Evolutionary conservation across 2,797 vertebrate species (phyloP), one percentile per base, ranked within the genome.

Genomic region (Diceros bicornis): DNA sequence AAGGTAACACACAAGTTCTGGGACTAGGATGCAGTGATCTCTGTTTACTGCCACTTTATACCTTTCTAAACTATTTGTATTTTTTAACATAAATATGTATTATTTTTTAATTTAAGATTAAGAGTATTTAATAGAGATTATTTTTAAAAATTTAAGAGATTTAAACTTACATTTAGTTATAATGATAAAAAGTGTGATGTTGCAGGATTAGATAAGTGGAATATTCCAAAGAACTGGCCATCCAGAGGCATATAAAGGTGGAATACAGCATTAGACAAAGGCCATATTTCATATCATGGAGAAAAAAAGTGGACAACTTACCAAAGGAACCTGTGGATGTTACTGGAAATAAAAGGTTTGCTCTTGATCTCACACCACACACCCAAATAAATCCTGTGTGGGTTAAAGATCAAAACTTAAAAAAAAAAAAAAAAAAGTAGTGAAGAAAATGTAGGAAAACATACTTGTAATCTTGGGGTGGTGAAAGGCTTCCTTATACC

Each of bases 361-460:
- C 37, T 27, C 37, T 96, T 95, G 64, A 91, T 47, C 47, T 94
- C 74, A 86, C 10, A 81, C 23, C 12, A 59, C 14, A 71, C 8
- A 68, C 5, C 59, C 7, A 57, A 50, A 41, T 25, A 93, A 71
- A 82, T 52, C 7, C 10, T 34, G 62, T 3, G 4, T 50, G 27
- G 21, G 11, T 82, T 84, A 95, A 93, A 66, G 11, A 64, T 71
- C 7, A 74, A 95, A 89, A 91, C 34, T 64, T 62, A n/a, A n/a
- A n/a, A n/a, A n/a, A n/a, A 7, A 69, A 75, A 78, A 83, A 74
- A 83, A 81, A 50, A 57, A 66, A 69, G 29, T 83, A 37, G 47
- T 55, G 81, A 50, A 91, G 82, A 87, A 72, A 34, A 55, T 4
- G 25, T 37, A 71, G 37, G n/a, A 62, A 96, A 96, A 55, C 62